A percentile compares a stretch with the other conserved stretches of the same genome.
These are phyloP conservation scores for Idris sp. DNA, from an alignment of 1,140 invertebrate genomes.

Conservation along the genomic window DNA sequence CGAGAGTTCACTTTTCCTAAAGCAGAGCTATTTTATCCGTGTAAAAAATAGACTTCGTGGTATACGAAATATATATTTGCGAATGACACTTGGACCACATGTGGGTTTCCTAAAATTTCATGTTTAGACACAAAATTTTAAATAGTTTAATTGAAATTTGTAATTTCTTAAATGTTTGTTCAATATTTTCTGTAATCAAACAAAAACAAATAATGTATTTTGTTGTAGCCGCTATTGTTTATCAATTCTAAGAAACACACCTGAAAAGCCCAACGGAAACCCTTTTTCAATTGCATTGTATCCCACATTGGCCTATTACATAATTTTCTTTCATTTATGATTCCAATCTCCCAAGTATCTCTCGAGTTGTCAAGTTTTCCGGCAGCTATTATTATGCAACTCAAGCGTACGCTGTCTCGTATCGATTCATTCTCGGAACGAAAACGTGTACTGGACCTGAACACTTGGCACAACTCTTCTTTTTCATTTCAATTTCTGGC, in stretches of 20 bases:
- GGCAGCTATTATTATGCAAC: constrained; percentile 52
- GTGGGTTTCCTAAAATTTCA: neutral
- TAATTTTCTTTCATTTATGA: constrained; percentile 48
- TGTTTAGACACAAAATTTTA: too few species aligned
- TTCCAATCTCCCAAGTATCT: constrained; percentile 52
- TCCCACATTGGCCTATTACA: constrained; percentile 39
- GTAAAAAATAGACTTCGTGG: constrained; percentile 36
- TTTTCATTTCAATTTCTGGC: too few species aligned
- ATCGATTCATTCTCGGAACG: constrained; percentile 48
- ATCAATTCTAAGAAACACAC: constrained; percentile 1
- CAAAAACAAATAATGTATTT: too few species aligned
- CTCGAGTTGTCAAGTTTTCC: constrained; percentile 51
- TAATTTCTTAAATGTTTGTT: too few species aligned
- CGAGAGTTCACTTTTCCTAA: constrained; percentile 33
- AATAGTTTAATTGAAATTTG: too few species aligned
- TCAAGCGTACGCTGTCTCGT: constrained; percentile 41
- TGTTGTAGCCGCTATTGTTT: neutral
- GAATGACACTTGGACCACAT: too few species aligned
- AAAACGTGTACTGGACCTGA: constrained; percentile 40
- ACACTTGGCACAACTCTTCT: too few species aligned
- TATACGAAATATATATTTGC: constrained; percentile 32
- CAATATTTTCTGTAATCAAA: too few species aligned
- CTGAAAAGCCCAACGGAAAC: constrained; percentile 5
- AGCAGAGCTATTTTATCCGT: constrained; percentile 25
- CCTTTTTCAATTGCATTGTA: constrained; percentile 23